These are phyloP conservation scores for Aulostomus chinensis DNA, from an alignment of 2,797 vertebrate species.

Conservation along the genomic window DNA sequence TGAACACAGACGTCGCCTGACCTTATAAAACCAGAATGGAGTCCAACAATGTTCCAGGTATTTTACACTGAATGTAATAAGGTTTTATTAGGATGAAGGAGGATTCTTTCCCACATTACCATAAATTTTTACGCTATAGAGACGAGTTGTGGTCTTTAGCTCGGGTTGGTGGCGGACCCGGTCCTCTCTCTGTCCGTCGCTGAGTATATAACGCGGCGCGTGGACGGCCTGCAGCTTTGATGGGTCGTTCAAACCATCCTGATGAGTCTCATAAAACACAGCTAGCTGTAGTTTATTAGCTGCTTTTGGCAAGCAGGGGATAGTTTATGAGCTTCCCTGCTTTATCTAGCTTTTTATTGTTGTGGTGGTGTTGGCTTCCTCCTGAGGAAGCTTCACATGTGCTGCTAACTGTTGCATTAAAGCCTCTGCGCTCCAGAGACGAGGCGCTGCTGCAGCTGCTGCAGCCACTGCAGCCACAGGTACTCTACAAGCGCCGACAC, in stretches of 20 bases:
- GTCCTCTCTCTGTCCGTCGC: too few relatives aligned
- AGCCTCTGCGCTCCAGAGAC: neutral
- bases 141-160: too few relatives aligned
- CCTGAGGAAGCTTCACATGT: conserved; percentile 26
- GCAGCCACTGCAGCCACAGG: too few relatives aligned
- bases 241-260: conserved; percentile 14
- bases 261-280: conserved; percentile 43
- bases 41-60: neutral
- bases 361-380: conserved; percentile 20
- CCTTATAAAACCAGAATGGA: too few relatives aligned
- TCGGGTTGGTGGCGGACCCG: too few relatives aligned
- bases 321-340: conserved; percentile 12
- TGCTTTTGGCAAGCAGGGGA: conserved; percentile 16
- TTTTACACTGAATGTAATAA: too few relatives aligned
- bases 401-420: conserved; percentile 38
- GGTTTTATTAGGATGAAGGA: too few relatives aligned
- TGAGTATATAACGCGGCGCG: neutral
- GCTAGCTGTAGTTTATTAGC: conserved; percentile 45
- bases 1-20: too few relatives aligned
- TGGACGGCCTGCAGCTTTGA: neutral
- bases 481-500: too few relatives aligned
- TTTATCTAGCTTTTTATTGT: conserved; percentile 33
- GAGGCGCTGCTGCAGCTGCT: too few relatives aligned
- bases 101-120: too few relatives aligned
- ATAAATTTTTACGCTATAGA: too few relatives aligned